These are phyloP conservation scores for Rhopilema esculentum DNA, from an alignment of 30 jellyfish, hydroid and myxozoan genomes.

Conservation along the genomic window DNA sequence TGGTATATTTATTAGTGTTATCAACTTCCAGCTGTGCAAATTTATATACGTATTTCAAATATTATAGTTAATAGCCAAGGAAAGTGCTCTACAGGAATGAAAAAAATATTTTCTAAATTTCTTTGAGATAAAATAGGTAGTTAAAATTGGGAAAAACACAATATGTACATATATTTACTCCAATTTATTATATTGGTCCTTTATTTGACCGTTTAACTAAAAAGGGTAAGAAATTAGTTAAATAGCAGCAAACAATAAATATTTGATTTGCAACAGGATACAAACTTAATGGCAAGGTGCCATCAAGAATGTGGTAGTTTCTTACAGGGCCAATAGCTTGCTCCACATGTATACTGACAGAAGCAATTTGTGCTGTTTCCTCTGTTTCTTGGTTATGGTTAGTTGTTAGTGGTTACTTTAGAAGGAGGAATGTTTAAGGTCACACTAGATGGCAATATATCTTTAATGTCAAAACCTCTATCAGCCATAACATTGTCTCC, in stretches of 20 bases:
- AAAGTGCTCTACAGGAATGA: neutral
- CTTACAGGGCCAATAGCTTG: conserved; percentile 43
- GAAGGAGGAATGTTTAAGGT: conserved; percentile 54
- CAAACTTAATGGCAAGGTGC: conserved; percentile 3
- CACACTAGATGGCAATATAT: conserved; percentile 18
- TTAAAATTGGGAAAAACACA: neutral
- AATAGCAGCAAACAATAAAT: conserved; percentile 9
- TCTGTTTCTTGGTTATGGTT: conserved; percentile 12
- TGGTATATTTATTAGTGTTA: no score
- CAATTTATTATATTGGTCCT: neutral
- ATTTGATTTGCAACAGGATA: conserved; percentile 37
- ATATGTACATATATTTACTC: neutral
- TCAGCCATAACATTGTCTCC: conserved; percentile 75
- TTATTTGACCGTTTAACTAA: neutral
- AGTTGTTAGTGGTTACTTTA: neutral
- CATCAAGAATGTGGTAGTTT: conserved; percentile 28
- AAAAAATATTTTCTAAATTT: no score
- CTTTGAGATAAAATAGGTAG: neutral
- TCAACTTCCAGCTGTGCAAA: neutral
- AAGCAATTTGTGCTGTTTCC: conserved; percentile 46
- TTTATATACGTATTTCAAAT: no score
- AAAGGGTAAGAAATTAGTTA: conserved; percentile 16
- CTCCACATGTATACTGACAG: conserved; percentile 58
- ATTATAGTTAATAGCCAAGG: neutral
- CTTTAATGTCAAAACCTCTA: conserved; percentile 64